Base-by-base conservation (phyloP, 1,140 invertebrate species). In the Macrobrachium nipponense region DNA sequence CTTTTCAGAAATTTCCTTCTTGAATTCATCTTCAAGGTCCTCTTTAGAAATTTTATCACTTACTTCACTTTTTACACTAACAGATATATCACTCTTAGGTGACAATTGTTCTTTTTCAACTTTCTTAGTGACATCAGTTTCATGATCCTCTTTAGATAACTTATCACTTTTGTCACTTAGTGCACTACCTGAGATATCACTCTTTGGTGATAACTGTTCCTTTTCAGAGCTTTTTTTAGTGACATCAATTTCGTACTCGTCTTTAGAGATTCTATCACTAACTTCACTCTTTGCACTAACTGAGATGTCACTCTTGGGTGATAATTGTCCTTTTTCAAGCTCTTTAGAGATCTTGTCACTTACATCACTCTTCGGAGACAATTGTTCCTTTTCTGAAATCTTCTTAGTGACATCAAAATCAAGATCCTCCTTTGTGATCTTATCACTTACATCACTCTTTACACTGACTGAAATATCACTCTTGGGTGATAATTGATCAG, bases 1-100 rank as follows among this genome's bases (percentile, higher is more conserved):
- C 7, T 10, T 36, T 15, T 73, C 70, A 18, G 85, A 87, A 80
- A 90, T 76, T 76, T 90, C 82, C 36, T 89, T 89, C n/a, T 89
- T 87, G 43, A n/a, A 62, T 5, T 51, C 51, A 51, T 5, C 8
- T 51, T 51, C 51, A 51, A 51, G 0, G 2, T 51, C 51, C 51
- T 51, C 51, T 6, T 51, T 51, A 51, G 51, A 51, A 7, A 12
- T 2, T 12, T 51, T 12, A 51, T 60, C 70, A 77, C 76, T 66
- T 0, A 61, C 60, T 23, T 82, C 61, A 61, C 59, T 81, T 51
- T 68, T 27, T 62, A 44, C 77, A 61, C 27, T 78, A 51, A 59
- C 44, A 5, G 76, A 78, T 0, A 78, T n/a, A 8, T 44, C n/a
- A 51, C 76, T 78, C 6, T 44, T 80, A 61, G 88, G 64, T 51